Evolutionary conservation across 2,888 invertebrate species (phyloP).

Genomic region (Microctonus aethiopoides): DNA sequence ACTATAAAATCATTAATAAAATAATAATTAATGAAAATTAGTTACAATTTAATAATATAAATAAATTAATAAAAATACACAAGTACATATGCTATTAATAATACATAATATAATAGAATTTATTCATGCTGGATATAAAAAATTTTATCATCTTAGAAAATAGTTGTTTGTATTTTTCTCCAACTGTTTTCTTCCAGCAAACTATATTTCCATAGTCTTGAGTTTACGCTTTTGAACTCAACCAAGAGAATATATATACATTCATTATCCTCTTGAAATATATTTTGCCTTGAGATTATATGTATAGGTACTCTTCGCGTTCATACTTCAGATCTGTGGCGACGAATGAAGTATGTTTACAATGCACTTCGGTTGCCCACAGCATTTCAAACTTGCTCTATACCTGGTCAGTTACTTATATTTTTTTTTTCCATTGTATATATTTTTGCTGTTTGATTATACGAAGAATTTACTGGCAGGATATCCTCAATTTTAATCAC

Average conservation of each 20-base stretch:
- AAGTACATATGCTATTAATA: too few species aligned
- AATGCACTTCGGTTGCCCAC: constrained; percentile 26
- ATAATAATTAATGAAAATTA: too few species aligned
- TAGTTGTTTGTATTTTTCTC: not conserved
- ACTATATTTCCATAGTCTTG: constrained; percentile 2
- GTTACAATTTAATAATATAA: too few species aligned
- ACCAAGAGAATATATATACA: constrained; percentile 4
- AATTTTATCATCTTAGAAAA: not conserved
- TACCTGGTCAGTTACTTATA: not conserved
- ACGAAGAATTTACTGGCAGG: constrained; percentile 12
- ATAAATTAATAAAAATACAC: too few species aligned
- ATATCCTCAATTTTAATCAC: constrained; percentile 20
- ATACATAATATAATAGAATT: too few species aligned
- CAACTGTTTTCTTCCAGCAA: not conserved
- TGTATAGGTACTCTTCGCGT: not conserved
- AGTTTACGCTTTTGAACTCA: constrained; percentile 8
- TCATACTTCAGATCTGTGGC: not conserved
- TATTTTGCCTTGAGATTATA: not conserved
- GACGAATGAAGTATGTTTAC: constrained; percentile 31
- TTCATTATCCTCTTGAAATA: constrained; percentile 14
- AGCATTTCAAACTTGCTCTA: not conserved
- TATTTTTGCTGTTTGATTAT: constrained; percentile 1
- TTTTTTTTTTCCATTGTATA: not conserved
- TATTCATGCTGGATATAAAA: not conserved
- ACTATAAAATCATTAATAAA: too few species aligned